Evolutionary conservation across 64 coral and sea anemone genomes (phyloP), one percentile per base, ranked within the genome.

Genomic region (Montipora sp.): DNA sequence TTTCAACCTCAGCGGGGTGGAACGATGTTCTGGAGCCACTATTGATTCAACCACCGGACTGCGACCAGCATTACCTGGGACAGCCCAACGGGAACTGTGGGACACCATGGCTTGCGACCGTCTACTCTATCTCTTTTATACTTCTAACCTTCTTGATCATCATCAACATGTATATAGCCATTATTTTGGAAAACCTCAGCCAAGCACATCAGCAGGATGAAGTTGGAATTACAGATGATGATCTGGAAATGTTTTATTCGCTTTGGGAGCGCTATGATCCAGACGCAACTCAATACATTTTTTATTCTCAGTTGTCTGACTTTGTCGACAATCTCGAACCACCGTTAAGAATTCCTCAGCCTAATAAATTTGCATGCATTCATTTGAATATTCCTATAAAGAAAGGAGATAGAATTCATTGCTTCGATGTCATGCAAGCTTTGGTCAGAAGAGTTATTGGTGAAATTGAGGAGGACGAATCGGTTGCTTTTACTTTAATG

Each of bases 371-470:
- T 84, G 98, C 94, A 3, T 96, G 96, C 45, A 95, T 99, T 27
- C 88, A 96, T 36, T 80, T 99, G 45, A 96, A 96, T 78, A 99
- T 99, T 77, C 92, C 98, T 9, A 94, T 99, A 16, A 96, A 96
- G 59, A 89, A 91, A 70, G 98, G 94, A 12, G 98, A 99, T 21
- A 89, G 92, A 8, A 93, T 94, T 69, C 98, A 99, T 44, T 96
- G 98, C 59, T 96, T 99, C 75, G 98, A 99, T 44, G 91, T 99
- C n/a, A 96, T 99, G 95, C 98, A 99, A 80, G 89, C 98, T 80
- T 71, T 99, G 27, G 98, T 99, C 13, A 78, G 95, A 58, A 67
- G 92, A 91, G 84, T 94, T 80, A 88, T 98, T 49, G 95, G 95
- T 0, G 92, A 94, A 1, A 94, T 98, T 19, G 95, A 98, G 21